Evolutionary conservation across 2,113 vertebrate species (phyloP).

Genomic region (human (Homo sapiens)): GRCh38 chr7:102301001-102301500

Average conservation of each 20-base stretch:
- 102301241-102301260: conserved; percentile 95
- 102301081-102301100: conserved; percentile 90
- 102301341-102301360: not conserved
- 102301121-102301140: conserved; percentile 96
- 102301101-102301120: conserved; percentile 91
- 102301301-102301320: accelerated
- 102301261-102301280: conserved; percentile 98
- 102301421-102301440: not conserved
- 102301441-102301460: not conserved
- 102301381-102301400: not conserved
- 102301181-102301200: conserved; percentile 92
- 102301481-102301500: not conserved
- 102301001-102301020: conserved; percentile 96
- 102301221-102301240: conserved; percentile 92
- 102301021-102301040: conserved; percentile 86
- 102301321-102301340: not conserved
- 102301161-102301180: conserved; percentile 94
- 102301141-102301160: conserved; percentile 95
- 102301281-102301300: conserved; percentile 70
- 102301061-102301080: conserved; percentile 86
- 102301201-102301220: conserved; percentile 97
- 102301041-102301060: not conserved
- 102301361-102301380: accelerated
- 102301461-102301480: not conserved
- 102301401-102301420: not conserved